Conservation (phyloP, 1,140 invertebrate genomes). For the Drosophila pseudoobscura region DNA sequence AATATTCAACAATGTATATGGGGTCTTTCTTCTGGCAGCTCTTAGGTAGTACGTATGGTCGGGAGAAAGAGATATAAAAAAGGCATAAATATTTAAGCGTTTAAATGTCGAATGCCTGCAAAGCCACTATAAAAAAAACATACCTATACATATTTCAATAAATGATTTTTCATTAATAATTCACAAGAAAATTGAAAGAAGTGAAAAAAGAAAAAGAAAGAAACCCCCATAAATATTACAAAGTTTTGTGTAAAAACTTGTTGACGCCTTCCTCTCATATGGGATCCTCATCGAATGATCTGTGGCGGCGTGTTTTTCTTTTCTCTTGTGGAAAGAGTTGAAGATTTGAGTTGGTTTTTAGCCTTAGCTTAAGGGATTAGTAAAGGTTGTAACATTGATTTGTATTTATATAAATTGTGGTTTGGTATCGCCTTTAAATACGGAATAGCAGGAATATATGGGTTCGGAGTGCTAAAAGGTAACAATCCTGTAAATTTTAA, state of each 20-base stretch:
- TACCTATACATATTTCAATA: constrained; percentile 70
- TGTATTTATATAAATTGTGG: no score
- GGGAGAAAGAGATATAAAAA: constrained; percentile 60
- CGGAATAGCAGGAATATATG: no score
- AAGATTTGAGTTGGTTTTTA: constrained; percentile 10
- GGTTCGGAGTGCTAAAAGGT: no score
- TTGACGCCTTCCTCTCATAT: constrained; percentile 29
- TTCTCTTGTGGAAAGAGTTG: constrained; percentile 41
- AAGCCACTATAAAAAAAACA: constrained; percentile 66
- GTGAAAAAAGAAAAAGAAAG: constrained; percentile 32
- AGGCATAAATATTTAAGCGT: constrained; percentile 75
- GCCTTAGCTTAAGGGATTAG: no score
- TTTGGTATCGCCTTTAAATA: no score
- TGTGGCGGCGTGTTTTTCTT: constrained; percentile 26
- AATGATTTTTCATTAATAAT: constrained; percentile 76
- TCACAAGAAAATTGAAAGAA: constrained; percentile 66
- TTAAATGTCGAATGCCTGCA: constrained; percentile 70
- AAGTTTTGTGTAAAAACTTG: constrained; percentile 17
- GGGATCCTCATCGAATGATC: constrained; percentile 7
- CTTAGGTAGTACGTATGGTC: constrained; percentile 18
- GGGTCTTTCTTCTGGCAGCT: constrained; percentile 27
- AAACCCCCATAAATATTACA: constrained; percentile 32
- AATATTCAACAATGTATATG: constrained; percentile 66
- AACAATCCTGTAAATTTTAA: no score
- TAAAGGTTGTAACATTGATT: no score